A percentile compares a stretch with the other conserved stretches of the same genome.
Evolutionary conservation across 92 coral and sea anemone species (phyloP).

Genomic region (Blastomussa wellsi): DNA sequence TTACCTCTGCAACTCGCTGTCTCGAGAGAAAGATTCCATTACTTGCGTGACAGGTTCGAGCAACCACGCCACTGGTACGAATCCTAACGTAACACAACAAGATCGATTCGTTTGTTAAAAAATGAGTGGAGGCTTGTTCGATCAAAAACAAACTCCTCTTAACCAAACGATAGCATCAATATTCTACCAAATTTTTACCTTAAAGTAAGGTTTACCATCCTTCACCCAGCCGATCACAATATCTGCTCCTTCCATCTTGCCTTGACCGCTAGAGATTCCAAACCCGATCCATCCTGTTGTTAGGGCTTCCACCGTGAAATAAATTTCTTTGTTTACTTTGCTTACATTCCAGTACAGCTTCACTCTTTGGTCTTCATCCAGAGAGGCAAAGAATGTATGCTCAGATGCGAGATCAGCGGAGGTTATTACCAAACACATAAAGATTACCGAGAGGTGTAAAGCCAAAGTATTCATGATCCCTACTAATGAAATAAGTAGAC

Average conservation of each 20-base stretch:
- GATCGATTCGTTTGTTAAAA: too few relatives aligned
- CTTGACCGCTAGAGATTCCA: constrained; percentile 62
- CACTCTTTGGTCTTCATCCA: constrained; percentile 23
- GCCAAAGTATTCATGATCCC: neutral
- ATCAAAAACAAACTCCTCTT: too few relatives aligned
- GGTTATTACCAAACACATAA: neutral
- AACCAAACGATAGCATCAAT: too few relatives aligned
- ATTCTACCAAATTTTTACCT: constrained; percentile 15
- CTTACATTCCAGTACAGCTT: constrained; percentile 59
- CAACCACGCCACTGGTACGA: too few relatives aligned
- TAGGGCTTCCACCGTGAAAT: constrained; percentile 56
- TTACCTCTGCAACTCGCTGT: too few relatives aligned
- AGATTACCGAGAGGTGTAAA: neutral
- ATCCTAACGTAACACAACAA: too few relatives aligned
- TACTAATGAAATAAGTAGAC: neutral
- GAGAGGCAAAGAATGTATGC: constrained; percentile 19
- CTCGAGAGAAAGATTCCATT: too few relatives aligned
- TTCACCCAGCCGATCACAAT: constrained; percentile 67
- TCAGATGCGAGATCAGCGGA: neutral
- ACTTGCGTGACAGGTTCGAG: too few relatives aligned
- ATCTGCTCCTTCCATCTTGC: constrained; percentile 62
- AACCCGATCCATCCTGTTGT: constrained; percentile 70
- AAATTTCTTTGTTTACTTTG: constrained; percentile 19
- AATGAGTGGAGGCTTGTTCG: too few relatives aligned
- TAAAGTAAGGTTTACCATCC: constrained; percentile 45